Base-by-base conservation (phyloP, 2,113 vertebrate genomes). In the Dipodomys spectabilis region DNA sequence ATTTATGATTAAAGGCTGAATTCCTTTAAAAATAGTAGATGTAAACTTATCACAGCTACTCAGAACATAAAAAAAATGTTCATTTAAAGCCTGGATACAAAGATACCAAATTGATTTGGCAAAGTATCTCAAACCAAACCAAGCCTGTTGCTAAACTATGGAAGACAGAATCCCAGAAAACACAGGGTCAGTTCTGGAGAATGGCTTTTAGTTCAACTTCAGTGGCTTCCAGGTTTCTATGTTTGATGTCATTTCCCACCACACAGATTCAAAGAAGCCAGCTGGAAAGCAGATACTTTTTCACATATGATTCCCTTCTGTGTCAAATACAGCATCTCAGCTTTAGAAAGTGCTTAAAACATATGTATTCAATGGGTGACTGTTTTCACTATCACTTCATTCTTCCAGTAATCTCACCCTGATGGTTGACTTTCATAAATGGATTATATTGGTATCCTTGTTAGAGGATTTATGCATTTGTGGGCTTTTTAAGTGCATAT, bases 11-110 rank as follows among this genome's bases (percentile, higher is more conserved):
- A 83, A 94, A 93, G 90, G 83, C 93, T 96, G 32, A 93, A 78
- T 97, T 97, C 92, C 96, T 97, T 97, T 96, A 86, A 73, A 95
- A 95, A 94, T 72, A 45, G 32, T 90, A 73, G 94, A 88, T 96
- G 15, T 93, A 91, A 25, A 19, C 84, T 96, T 96, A 79, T 92
- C 96, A 93, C 13, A 95, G 82, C 77, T 12, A 11, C 81, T 95
- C 65, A 91, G 77, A 94, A 57, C 84, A 90, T 44, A 86, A 92
- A 83, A 90, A 86, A 67, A 84, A 91, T 91, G 9, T 88, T 90
- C 95, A 87, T 82, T 97, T 95, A 90, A 53, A 89, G 72, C 20
- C 16, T 86, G 81, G 60, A 85, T 80, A 12, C 68, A 81, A 96
- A 91, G 95, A 92, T 92, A 32, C 49, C 82, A 90, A 90, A 82